phyloP scores from a whole-genome alignment of 1,140 invertebrate genomes.

The Nasonia giraulti region DNA sequence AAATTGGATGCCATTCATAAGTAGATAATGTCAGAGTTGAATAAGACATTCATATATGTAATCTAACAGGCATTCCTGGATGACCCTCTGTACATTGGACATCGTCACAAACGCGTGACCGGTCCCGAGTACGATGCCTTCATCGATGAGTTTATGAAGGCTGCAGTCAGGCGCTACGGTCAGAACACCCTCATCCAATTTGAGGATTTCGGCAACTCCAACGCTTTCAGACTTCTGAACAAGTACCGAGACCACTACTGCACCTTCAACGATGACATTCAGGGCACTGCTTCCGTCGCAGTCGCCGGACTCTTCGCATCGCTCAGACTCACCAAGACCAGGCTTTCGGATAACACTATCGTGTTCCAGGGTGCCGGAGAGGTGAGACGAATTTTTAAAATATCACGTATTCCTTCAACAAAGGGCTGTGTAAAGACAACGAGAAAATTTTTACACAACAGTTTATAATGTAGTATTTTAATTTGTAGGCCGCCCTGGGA shows the following conservation, averaged over 20 bases:
- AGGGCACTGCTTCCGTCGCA: conserved; percentile 93
- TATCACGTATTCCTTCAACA: neutral
- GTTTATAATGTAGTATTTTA: neutral
- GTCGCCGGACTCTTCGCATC: conserved; percentile 93
- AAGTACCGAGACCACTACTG: conserved; percentile 91
- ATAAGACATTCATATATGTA: neutral
- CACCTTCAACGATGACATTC: conserved; percentile 97
- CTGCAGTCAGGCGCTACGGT: conserved; percentile 88
- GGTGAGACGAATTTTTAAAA: conserved; percentile 70
- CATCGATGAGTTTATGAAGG: conserved; percentile 97
- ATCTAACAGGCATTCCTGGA: conserved; percentile 81
- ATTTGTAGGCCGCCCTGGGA: conserved; percentile 83
- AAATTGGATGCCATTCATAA: too few relatives aligned
- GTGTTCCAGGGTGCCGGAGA: conserved; percentile 95
- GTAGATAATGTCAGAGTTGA: neutral
- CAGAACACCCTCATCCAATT: conserved; percentile 92
- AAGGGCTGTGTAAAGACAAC: too few relatives aligned
- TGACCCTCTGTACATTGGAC: conserved; percentile 94
- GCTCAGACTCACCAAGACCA: conserved; percentile 83
- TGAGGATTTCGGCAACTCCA: conserved; percentile 95
- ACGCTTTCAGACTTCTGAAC: conserved; percentile 90
- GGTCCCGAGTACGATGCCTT: conserved; percentile 93
- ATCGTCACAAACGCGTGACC: conserved; percentile 86
- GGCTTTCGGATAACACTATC: conserved; percentile 87
- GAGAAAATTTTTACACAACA: neutral